Percentiles rank a stretch among this genome's conserved stretches.
Evolutionary conservation across 2,888 invertebrate species (phyloP).

Genomic region (Muscina levida): DNA sequence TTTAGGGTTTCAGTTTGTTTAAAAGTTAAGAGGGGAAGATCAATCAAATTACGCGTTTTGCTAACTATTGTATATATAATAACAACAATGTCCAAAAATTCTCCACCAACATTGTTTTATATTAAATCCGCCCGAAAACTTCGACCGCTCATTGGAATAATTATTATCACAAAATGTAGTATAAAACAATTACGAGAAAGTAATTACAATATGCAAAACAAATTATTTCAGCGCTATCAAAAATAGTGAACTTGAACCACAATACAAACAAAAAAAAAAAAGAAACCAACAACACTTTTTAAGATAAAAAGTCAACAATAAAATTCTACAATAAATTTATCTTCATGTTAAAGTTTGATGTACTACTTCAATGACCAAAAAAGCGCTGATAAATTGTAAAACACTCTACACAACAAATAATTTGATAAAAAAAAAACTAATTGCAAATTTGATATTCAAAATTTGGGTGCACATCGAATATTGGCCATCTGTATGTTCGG

Average conservation of each 20-base stretch:
- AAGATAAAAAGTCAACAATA: background rate
- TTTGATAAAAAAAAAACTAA: slow-evolving; percentile 15
- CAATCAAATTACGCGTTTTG: too few relatives aligned
- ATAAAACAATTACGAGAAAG: background rate
- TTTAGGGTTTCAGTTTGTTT: too few relatives aligned
- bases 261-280: background rate
- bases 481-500: slow-evolving; percentile 27
- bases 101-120: too few relatives aligned
- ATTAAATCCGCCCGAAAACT: too few relatives aligned
- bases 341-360: background rate
- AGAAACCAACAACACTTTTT: background rate
- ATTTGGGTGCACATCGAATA: background rate
- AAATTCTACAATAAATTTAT: slow-evolving; percentile 8
- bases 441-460: background rate
- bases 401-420: background rate
- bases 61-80: too few relatives aligned
- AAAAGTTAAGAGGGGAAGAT: too few relatives aligned
- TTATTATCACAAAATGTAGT: too few relatives aligned
- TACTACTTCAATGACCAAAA: background rate
- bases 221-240: slow-evolving; percentile 14
- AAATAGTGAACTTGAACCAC: background rate
- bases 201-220: background rate
- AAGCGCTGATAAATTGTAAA: background rate
- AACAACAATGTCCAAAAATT: too few relatives aligned
- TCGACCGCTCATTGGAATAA: too few relatives aligned